Evolutionary conservation across 2,113 vertebrate species (phyloP).

Genomic region (Oxyruncus cristatus): DNA sequence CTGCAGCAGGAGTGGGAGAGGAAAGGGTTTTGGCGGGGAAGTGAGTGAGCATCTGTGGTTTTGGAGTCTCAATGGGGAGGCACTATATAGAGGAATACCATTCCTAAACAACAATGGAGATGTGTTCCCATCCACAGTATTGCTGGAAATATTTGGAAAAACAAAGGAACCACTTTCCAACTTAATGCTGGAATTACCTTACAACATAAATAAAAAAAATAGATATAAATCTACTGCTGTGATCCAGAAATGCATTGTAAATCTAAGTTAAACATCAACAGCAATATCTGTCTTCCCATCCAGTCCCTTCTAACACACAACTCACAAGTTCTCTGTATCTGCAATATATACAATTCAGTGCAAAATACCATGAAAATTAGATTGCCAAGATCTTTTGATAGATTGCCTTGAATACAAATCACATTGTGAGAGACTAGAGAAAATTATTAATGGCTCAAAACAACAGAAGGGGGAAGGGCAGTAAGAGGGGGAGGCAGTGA

Average conservation of each 20-base stretch:
- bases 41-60: neutral
- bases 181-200: neutral
- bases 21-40: neutral
- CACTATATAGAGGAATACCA: neutral
- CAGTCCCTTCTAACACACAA: neutral
- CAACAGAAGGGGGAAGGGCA: too few relatives aligned
- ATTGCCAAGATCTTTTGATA: neutral
- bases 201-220: neutral
- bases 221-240: neutral
- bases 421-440: neutral
- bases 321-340: neutral
- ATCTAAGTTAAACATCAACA: neutral
- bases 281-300: neutral
- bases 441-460: neutral
- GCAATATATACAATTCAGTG: neutral
- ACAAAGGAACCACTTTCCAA: neutral
- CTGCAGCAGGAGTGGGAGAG: neutral
- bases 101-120: neutral
- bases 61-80: neutral
- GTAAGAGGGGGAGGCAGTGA: neutral
- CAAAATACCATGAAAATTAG: neutral
- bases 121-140: neutral
- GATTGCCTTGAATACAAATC: neutral
- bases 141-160: neutral
- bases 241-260: neutral